Conservation (phyloP, 1,140 invertebrate species). For the Halesus radiatus region DNA sequence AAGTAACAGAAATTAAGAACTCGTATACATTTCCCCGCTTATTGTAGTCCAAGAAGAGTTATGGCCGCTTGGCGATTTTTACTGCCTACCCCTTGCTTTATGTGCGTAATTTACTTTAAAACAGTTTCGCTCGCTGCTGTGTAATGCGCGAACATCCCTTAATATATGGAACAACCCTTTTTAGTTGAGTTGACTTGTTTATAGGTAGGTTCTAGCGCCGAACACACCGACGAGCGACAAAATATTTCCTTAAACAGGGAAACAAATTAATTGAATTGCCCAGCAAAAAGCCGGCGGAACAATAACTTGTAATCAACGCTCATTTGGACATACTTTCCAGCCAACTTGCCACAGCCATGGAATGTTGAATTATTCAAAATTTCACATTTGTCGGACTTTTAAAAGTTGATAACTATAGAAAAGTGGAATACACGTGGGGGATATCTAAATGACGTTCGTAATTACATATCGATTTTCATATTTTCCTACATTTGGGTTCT, state of each 20-base stretch:
- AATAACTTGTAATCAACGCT: conserved; percentile 54
- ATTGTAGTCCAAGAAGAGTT: conserved; percentile 47
- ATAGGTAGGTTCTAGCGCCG: conserved; percentile 34
- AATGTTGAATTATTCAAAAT: conserved; percentile 25
- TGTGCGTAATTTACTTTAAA: conserved; percentile 52
- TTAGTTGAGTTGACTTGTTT: conserved; percentile 40
- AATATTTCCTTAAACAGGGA: conserved; percentile 41
- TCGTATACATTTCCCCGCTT: conserved; percentile 46
- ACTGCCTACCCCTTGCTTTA: conserved; percentile 45
- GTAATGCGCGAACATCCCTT: conserved; percentile 44
- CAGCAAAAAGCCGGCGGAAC: conserved; percentile 50
- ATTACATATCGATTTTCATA: too few relatives aligned
- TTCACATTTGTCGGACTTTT: conserved; percentile 11
- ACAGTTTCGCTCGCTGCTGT: conserved; percentile 43
- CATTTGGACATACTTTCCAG: conserved; percentile 49
- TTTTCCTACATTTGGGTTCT: too few relatives aligned
- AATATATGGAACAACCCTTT: conserved; percentile 44
- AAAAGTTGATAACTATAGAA: conserved; percentile 7
- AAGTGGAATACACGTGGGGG: neutral
- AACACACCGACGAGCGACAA: conserved; percentile 41
- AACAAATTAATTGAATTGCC: conserved; percentile 55
- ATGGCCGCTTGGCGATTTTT: conserved; percentile 49
- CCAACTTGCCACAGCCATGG: conserved; percentile 18
- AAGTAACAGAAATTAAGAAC: conserved; percentile 48
- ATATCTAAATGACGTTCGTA: neutral